Base-by-base conservation (phyloP, 2,113 vertebrate genomes). In the Leptosomus discolor region DNA sequence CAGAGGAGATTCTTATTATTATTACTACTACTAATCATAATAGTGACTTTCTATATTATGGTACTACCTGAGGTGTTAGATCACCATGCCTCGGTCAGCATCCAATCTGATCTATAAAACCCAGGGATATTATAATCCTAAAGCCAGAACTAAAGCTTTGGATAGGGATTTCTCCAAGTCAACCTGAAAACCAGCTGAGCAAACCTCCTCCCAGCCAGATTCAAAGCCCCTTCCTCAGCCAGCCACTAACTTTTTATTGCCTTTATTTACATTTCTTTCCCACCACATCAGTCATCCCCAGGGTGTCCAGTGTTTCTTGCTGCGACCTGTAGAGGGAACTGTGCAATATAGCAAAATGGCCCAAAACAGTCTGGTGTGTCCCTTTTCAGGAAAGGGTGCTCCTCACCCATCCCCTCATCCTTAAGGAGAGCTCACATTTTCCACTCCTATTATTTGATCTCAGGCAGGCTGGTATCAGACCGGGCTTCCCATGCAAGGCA, bases 261-360 rank as follows among this genome's bases (percentile, higher is more conserved):
- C 64, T 67, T 89, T 29, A 65, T 93, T 97, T 90, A 45, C 70
- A 76, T 92, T 94, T 94, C 85, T 94, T 88, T 74, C 60, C 91
- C 84, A 90, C 65, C 46, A 64, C 84, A 75, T 68, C 89, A 84
- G 29, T 64, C 89, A 82, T 54, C 73, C 89, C 60, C 46, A 46
- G 60, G 65, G 39, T 75, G 60, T 56, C n/a, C 69, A 19, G 60
- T 87, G 56, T 58, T 97, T 92, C 93, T 90, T 92, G 67, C 56
- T 94, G 51, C 0, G 2, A 76, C 93, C 96, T 97, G 92, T 71
- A 94, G 91, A 96, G 95, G 97, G 94, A 94, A 96, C 91, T 30
- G n/a, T 87, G 91, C 53, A 94, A 50, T 96, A 60, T 8, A 65
- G 43, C 54, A 92, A 88, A 64, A 9, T 0, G 1, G 13, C 32